Evolutionary conservation across 1,140 invertebrate genomes (phyloP).

Genomic region (Amyelois transitella): DNA sequence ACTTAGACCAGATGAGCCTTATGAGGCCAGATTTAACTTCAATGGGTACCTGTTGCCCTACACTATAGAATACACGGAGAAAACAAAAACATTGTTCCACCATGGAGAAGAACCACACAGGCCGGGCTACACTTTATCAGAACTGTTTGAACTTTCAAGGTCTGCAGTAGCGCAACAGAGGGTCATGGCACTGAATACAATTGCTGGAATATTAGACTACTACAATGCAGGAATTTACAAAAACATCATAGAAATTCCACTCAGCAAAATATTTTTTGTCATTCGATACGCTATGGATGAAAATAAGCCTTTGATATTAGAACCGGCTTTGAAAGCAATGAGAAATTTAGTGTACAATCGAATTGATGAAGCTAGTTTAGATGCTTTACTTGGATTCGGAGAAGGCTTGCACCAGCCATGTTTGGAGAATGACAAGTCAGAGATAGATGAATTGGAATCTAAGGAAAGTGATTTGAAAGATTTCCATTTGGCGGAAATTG

Average conservation of each 20-base stretch:
- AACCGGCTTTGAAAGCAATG: constrained; percentile 82
- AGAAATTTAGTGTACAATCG: constrained; percentile 83
- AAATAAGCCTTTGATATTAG: constrained; percentile 81
- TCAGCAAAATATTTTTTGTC: constrained; percentile 84
- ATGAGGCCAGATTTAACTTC: constrained; percentile 83
- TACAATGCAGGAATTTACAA: constrained; percentile 84
- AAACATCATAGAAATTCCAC: constrained; percentile 76
- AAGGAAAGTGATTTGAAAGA: constrained; percentile 84
- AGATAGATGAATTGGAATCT: constrained; percentile 76
- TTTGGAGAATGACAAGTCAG: constrained; percentile 72
- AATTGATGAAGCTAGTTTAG: constrained; percentile 84
- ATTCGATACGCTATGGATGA: constrained; percentile 91
- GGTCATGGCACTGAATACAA: constrained; percentile 83
- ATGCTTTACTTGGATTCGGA: constrained; percentile 81
- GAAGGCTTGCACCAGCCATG: constrained; percentile 79
- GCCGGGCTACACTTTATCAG: constrained; percentile 91
- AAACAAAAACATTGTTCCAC: constrained; percentile 84
- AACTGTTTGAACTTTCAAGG: constrained; percentile 84
- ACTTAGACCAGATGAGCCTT: constrained; percentile 74
- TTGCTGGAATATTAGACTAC: constrained; percentile 86
- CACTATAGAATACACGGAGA: constrained; percentile 75
- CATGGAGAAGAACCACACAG: constrained; percentile 94
- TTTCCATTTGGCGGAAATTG: constrained; percentile 86
- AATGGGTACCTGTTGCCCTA: constrained; percentile 82
- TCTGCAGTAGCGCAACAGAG: constrained; percentile 86